A percentile compares a stretch with the other conserved stretches of the same genome.
These are phyloP conservation scores for Hypomesus transpacificus DNA, from an alignment of 2,113 vertebrate genomes.

Conservation along the genomic window DNA sequence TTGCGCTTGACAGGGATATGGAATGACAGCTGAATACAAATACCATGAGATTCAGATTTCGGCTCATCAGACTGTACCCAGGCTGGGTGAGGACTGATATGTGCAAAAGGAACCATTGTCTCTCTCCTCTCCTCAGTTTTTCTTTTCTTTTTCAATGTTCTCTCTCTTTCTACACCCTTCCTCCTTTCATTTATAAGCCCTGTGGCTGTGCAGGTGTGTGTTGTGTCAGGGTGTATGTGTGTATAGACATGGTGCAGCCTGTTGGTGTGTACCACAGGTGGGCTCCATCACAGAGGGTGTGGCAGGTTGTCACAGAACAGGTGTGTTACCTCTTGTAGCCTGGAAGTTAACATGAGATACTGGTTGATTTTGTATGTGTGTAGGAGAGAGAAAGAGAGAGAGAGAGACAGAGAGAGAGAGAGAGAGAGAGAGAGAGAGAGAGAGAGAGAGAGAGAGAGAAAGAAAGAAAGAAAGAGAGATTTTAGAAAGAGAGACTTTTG, in stretches of 20 bases:
- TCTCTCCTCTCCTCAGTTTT: conserved; percentile 45
- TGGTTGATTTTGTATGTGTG: conserved; percentile 42
- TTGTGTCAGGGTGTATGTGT: not conserved
- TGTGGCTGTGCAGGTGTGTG: conserved; percentile 54
- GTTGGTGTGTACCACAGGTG: conserved; percentile 61
- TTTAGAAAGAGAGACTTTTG: conserved; percentile 38
- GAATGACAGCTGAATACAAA: conserved; percentile 65
- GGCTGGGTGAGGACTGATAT: conserved; percentile 64
- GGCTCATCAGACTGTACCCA: conserved; percentile 58
- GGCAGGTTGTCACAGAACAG: conserved; percentile 66
- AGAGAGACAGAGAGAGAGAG: conserved; percentile 40
- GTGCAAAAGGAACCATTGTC: conserved; percentile 44
- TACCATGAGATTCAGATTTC: conserved; percentile 46
- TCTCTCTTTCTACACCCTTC: conserved; percentile 30
- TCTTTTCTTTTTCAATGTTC: conserved; percentile 17
- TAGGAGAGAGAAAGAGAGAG: conserved; percentile 36
- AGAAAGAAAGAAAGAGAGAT: conserved; percentile 40
- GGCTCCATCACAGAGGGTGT: conserved; percentile 66
- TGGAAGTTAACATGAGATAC: conserved; percentile 50
- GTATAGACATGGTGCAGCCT: conserved; percentile 41
- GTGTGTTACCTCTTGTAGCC: conserved; percentile 65
- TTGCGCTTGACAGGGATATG: conserved; percentile 63
- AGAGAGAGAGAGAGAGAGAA: conserved; percentile 41
- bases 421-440: conserved; percentile 45
- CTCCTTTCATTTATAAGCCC: conserved; percentile 55